Evolutionary conservation across 2,797 vertebrate species (phyloP), one percentile per base, ranked within the genome.

Genomic region (Channallabes apus): DNA sequence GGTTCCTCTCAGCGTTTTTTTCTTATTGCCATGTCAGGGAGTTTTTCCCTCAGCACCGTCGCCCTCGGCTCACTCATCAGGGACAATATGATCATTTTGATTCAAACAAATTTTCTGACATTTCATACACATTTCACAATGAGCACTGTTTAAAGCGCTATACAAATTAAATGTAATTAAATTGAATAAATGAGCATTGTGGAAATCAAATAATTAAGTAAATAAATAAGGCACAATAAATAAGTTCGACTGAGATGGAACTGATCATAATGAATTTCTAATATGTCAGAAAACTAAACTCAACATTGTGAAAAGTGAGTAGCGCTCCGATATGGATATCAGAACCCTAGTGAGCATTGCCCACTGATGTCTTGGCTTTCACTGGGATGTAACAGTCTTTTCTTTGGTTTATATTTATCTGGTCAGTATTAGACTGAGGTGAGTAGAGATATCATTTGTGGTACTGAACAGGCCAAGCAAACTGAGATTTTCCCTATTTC

Each of bases 401-500:
- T 71, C 20, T 12, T 71, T 41, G 20, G 29, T 22, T 24, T 20
- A 41, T 71, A 22, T 6, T 17, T 27, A 41, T 24, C 38, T 51
- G 6, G 1, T 46, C 41, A 76, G 4, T 51, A 15, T 73, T 27
- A 27, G 69, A 71, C 69, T 12, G 22, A 27, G 24, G 6, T 56
- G 4, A 75, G 46, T n/a, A n/a, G n/a, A n/a, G n/a, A n/a, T n/a
- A n/a, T n/a, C n/a, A n/a, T n/a, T n/a, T n/a, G n/a, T n/a, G n/a
- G n/a, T n/a, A 54, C 8, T 29, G 18, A 54, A 75, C 72, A 75
- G 46, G 24, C 4, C 54, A 27, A 75, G 51, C 73, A 56, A 5
- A 17, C 7, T 56, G 54, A 32, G 18, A 94, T 88, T 94, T 93
- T 94, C 90, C 85, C 1, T 56, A 29, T 1, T 29, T 17, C 15